Percentiles rank a stretch among this genome's conserved stretches.
These are phyloP conservation scores for Hemicrepidius hirtus DNA, from an alignment of 2,888 invertebrate species.

Conservation along the genomic window DNA sequence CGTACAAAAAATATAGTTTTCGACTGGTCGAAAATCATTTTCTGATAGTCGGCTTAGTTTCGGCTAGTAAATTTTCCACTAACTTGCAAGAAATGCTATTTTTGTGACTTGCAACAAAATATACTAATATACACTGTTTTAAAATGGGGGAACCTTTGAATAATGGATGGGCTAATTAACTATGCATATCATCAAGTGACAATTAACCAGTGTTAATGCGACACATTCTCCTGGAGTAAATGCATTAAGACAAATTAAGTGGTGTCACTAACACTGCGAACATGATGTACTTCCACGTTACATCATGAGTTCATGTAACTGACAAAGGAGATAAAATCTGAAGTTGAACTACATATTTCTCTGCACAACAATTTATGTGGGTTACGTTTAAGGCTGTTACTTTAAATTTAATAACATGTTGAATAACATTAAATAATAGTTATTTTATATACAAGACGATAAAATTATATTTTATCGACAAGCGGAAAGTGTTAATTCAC, in stretches of 20 bases:
- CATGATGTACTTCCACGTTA: constrained; percentile 45
- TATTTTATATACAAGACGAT: too few species aligned
- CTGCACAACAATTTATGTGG: constrained; percentile 16
- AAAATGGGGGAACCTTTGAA: constrained; percentile 36
- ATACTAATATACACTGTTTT: background rate
- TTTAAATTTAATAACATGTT: too few species aligned
- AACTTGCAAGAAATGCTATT: too few species aligned
- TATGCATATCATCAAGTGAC: constrained; percentile 61
- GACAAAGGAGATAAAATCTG: constrained; percentile 26
- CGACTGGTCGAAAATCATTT: too few species aligned
- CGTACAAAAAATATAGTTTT: too few species aligned
- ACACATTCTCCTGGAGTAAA: constrained; percentile 47
- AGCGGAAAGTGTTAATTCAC: too few species aligned
- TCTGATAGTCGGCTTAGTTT: too few species aligned
- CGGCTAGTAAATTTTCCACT: too few species aligned
- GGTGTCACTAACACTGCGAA: constrained; percentile 58
- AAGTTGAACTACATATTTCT: constrained; percentile 27
- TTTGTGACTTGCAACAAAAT: too few species aligned
- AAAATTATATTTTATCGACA: too few species aligned
- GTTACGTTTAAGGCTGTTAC: too few species aligned
- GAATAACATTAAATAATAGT: too few species aligned
- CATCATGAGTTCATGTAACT: constrained; percentile 25
- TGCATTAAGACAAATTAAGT: constrained; percentile 62
- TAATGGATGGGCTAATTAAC: constrained; percentile 55
- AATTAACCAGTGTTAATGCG: constrained; percentile 55